phyloP scores from a whole-genome alignment of 2,888 invertebrate species.

The Ctena decussata region DNA sequence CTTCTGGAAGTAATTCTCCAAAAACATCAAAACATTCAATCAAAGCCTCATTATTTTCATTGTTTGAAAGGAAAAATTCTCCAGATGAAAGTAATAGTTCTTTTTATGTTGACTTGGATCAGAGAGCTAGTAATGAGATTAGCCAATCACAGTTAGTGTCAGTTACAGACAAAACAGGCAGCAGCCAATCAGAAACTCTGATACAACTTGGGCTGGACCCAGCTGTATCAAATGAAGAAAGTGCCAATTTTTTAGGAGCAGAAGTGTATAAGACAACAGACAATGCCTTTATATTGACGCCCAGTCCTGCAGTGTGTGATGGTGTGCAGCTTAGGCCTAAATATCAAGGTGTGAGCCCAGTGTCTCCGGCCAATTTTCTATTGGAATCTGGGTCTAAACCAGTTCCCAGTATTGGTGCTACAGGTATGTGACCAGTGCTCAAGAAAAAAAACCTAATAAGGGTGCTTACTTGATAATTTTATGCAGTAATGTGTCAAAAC shows the following conservation, averaged over 20 bases:
- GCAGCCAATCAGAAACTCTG: conserved; percentile 66
- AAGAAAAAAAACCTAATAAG: no score
- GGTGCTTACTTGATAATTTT: no score
- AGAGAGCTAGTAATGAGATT: not conserved
- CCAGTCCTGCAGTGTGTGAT: not conserved
- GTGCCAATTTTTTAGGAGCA: not conserved
- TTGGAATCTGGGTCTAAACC: not conserved
- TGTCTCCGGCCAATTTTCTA: not conserved
- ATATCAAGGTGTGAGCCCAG: not conserved
- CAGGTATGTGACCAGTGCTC: not conserved
- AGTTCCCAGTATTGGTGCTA: not conserved
- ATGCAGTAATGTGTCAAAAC: no score
- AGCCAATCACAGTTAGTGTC: conserved; percentile 34
- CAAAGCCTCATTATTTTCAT: conserved; percentile 74
- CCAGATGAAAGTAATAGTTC: conserved; percentile 75
- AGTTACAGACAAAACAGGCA: conserved; percentile 24
- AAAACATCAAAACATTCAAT: conserved; percentile 69
- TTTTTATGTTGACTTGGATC: conserved; percentile 77
- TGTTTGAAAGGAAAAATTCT: conserved; percentile 78
- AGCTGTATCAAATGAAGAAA: conserved; percentile 25
- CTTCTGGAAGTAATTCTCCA: conserved; percentile 64
- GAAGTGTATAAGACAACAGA: not conserved
- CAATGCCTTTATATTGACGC: not conserved
- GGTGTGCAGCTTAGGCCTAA: not conserved
- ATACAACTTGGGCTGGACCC: conserved; percentile 72